Conservation (phyloP, 1,140 invertebrate genomes). For the Caerostris extrusa region DNA sequence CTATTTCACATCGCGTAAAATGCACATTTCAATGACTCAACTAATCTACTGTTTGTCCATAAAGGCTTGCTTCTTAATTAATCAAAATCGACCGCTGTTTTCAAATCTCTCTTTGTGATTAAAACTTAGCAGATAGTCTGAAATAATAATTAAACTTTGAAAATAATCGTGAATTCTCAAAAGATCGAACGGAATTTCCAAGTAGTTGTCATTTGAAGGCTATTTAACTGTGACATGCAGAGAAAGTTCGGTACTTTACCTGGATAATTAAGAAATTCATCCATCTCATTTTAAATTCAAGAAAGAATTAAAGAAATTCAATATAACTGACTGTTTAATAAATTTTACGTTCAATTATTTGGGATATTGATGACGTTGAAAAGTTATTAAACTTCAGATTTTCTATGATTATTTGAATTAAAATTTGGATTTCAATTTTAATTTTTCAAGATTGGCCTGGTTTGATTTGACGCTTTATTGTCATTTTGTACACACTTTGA, state of each 20-base stretch:
- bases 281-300: too few species aligned
- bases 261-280: too few species aligned
- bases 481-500: too few species aligned
- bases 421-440: too few species aligned
- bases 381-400: too few species aligned
- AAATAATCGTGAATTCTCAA: not conserved
- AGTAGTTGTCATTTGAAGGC: not conserved
- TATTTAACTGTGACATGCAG: not conserved
- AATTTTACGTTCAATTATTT: too few species aligned
- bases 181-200: not conserved
- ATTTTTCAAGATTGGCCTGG: too few species aligned
- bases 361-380: too few species aligned
- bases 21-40: not conserved
- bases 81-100: not conserved
- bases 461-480: too few species aligned
- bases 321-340: too few species aligned
- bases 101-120: not conserved
- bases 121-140: not conserved
- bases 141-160: conserved; percentile 5
- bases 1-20: not conserved
- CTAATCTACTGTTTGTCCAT: not conserved
- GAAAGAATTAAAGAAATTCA: too few species aligned
- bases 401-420: too few species aligned
- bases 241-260: not conserved
- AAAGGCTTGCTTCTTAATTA: not conserved